These are phyloP conservation scores for Ascidia mentula DNA, from an alignment of 23 tunicate species.

Conservation along the genomic window DNA sequence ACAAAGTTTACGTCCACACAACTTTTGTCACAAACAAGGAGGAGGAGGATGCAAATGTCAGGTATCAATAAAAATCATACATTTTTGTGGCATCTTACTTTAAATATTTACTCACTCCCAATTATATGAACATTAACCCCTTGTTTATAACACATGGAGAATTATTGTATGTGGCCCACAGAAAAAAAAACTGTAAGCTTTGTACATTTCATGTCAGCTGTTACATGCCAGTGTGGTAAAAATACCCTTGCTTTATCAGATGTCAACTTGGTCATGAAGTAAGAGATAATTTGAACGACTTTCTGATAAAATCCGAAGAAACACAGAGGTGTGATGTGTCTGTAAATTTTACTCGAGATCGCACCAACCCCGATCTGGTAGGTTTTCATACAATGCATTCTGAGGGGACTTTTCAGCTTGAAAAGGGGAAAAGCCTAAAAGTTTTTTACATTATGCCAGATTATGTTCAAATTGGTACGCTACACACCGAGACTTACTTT, in stretches of 20 bases:
- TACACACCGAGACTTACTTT: neutral
- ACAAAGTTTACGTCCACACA: neutral
- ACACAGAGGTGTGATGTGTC: neutral
- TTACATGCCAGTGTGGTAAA: too few relatives aligned
- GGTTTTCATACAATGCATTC: neutral
- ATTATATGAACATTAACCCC: neutral
- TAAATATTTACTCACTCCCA: neutral
- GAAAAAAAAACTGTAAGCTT: too few relatives aligned
- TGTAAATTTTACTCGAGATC: neutral
- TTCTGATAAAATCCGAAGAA: neutral
- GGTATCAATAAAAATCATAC: neutral
- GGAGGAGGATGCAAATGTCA: too few relatives aligned
- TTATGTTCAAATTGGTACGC: neutral
- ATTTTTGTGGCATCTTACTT: neutral
- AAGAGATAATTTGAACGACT: neutral
- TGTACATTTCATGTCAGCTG: too few relatives aligned
- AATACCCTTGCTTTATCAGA: neutral
- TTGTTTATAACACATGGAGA: too few relatives aligned
- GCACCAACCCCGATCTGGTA: neutral
- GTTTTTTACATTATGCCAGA: neutral
- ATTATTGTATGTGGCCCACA: too few relatives aligned
- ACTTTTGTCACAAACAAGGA: neutral
- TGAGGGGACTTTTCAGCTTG: neutral
- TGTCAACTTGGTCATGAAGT: neutral
- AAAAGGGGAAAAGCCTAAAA: neutral